Evolutionary conservation across 1,140 invertebrate genomes (phyloP).

Genomic region (Procambarus clarkii): DNA sequence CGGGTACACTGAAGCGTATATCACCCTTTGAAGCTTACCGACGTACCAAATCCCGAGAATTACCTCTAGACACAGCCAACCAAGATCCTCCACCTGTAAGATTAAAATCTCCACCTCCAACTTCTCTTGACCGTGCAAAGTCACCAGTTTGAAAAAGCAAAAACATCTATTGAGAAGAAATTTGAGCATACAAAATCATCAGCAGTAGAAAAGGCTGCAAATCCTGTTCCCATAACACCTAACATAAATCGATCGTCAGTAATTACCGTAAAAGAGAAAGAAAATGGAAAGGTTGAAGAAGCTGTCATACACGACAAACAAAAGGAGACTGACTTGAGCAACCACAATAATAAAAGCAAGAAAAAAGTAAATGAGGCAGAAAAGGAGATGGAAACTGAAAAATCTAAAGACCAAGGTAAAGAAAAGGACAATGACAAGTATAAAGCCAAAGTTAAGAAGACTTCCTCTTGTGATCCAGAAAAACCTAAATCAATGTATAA

Average conservation of each 20-base stretch:
- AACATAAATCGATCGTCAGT: background rate
- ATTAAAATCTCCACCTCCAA: conserved; percentile 46
- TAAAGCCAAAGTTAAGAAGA: conserved; percentile 55
- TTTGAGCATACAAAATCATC: conserved; percentile 53
- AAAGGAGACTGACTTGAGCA: background rate
- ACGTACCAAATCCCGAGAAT: conserved; percentile 66
- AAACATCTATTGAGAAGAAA: conserved; percentile 16
- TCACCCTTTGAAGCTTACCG: conserved; percentile 72
- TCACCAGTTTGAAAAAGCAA: conserved; percentile 31
- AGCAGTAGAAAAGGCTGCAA: conserved; percentile 39
- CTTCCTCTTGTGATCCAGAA: conserved; percentile 59
- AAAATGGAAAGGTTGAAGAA: background rate
- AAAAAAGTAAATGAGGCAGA: background rate
- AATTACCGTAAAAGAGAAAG: background rate
- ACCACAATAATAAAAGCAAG: background rate
- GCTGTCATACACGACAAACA: background rate
- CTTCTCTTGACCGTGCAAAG: background rate
- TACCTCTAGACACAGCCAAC: conserved; percentile 35
- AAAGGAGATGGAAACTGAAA: background rate
- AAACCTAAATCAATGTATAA: conserved; percentile 73
- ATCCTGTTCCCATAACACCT: background rate
- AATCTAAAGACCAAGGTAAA: background rate
- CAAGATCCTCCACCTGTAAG: background rate
- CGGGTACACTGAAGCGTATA: conserved; percentile 66
- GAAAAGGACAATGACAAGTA: conserved; percentile 43